phyloP scores from a whole-genome alignment of 2,888 invertebrate species.

The Drosophila merina region DNA sequence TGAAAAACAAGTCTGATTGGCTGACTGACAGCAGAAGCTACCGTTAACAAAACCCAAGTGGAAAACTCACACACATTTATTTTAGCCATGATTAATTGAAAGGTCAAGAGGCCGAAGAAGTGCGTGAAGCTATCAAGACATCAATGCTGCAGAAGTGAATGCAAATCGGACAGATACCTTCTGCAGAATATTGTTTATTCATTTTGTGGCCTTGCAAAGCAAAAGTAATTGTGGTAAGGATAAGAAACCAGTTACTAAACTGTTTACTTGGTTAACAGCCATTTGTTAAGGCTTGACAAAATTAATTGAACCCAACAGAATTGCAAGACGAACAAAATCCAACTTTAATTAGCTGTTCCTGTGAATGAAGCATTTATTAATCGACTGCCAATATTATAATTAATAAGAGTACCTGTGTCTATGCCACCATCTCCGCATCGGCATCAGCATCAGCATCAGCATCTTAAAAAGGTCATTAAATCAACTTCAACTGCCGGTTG shows the following conservation, averaged over 20 bases:
- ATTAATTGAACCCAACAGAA: conserved; percentile 51
- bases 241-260: conserved; percentile 11
- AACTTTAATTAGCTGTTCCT: conserved; percentile 56
- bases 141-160: conserved; percentile 22
- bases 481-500: conserved; percentile 28
- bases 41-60: conserved; percentile 40
- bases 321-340: conserved; percentile 47
- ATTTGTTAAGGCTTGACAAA: conserved; percentile 28
- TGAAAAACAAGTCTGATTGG: conserved; percentile 56
- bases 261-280: conserved; percentile 5
- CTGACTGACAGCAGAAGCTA: conserved; percentile 58
- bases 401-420: conserved; percentile 58
- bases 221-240: conserved; percentile 28
- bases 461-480: conserved; percentile 68
- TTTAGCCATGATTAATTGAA: conserved; percentile 71
- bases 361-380: conserved; percentile 53
- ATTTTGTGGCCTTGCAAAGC: conserved; percentile 27
- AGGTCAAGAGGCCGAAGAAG: conserved; percentile 61
- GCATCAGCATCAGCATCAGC: conserved; percentile 13
- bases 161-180: conserved; percentile 4
- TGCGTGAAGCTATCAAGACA: conserved; percentile 54
- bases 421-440: conserved; percentile 48
- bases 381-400: conserved; percentile 69
- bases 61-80: conserved; percentile 61
- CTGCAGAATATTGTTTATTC: neutral